phyloP scores from a whole-genome alignment of 2,888 invertebrate genomes.

The Notodonta ziczac region DNA sequence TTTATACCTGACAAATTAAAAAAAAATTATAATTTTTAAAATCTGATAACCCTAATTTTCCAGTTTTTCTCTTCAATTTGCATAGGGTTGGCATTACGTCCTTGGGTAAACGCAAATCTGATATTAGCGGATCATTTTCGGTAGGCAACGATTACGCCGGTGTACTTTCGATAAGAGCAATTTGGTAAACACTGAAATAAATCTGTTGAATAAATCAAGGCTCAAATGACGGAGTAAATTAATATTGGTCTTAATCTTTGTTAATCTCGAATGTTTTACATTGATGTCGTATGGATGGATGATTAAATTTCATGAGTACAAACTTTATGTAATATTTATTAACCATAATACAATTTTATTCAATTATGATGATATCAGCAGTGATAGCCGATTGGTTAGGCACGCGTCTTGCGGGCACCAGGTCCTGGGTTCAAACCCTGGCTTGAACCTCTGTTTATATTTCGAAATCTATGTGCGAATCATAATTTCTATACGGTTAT shows the following conservation, averaged over 20 bases:
- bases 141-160: slow-evolving; percentile 55
- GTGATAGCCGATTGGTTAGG: not conserved
- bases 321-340: too few relatives aligned
- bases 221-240: slow-evolving; percentile 31
- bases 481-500: too few relatives aligned
- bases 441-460: too few relatives aligned
- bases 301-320: too few relatives aligned
- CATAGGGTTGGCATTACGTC: slow-evolving; percentile 59
- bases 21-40: not conserved
- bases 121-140: slow-evolving; percentile 67
- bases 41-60: slow-evolving; percentile 18
- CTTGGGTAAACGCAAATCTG: slow-evolving; percentile 66
- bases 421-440: too few relatives aligned
- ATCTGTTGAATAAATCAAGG: slow-evolving; percentile 40
- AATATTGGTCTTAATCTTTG: slow-evolving; percentile 33
- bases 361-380: too few relatives aligned
- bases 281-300: not conserved
- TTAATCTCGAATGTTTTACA: slow-evolving; percentile 34
- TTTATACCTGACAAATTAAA: too few relatives aligned
- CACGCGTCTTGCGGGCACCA: too few relatives aligned
- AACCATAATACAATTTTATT: too few relatives aligned
- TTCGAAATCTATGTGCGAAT: too few relatives aligned
- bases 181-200: slow-evolving; percentile 39
- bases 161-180: slow-evolving; percentile 40
- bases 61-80: slow-evolving; percentile 45